A percentile compares a stretch with the other conserved stretches of the same genome.
These are phyloP conservation scores for Acestrorhynchus altus DNA, from an alignment of 2,797 vertebrate species.

Conservation along the genomic window DNA sequence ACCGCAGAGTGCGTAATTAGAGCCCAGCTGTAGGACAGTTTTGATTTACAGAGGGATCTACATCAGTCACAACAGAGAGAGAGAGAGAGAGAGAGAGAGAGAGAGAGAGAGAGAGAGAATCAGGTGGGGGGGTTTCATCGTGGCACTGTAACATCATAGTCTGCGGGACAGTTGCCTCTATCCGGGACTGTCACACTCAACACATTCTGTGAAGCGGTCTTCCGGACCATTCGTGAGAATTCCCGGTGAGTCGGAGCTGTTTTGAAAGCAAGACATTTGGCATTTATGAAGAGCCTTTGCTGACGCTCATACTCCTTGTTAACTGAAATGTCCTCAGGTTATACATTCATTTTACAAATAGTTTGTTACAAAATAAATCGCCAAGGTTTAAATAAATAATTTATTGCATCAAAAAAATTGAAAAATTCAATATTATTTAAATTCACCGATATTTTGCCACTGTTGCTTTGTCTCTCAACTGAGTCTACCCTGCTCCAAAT, in stretches of 20 bases:
- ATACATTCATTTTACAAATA: too few species aligned
- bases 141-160: neutral
- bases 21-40: conserved; percentile 28
- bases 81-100: neutral
- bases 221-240: neutral
- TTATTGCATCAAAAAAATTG: too few species aligned
- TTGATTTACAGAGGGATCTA: conserved; percentile 46
- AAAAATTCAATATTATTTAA: too few species aligned
- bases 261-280: too few species aligned
- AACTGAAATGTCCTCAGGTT: too few species aligned
- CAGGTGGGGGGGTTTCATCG: neutral
- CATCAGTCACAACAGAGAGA: neutral
- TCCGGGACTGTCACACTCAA: neutral
- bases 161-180: neutral
- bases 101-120: neutral
- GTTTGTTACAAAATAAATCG: too few species aligned
- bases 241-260: neutral
- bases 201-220: neutral
- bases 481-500: too few species aligned
- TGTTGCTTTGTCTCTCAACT: too few species aligned
- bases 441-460: too few species aligned
- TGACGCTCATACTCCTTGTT: too few species aligned
- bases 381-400: too few species aligned
- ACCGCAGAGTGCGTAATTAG: conserved; percentile 41
- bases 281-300: too few species aligned